Evolutionary conservation across 2,888 invertebrate genomes (phyloP).

Genomic region (Aricia artaxerxes): DNA sequence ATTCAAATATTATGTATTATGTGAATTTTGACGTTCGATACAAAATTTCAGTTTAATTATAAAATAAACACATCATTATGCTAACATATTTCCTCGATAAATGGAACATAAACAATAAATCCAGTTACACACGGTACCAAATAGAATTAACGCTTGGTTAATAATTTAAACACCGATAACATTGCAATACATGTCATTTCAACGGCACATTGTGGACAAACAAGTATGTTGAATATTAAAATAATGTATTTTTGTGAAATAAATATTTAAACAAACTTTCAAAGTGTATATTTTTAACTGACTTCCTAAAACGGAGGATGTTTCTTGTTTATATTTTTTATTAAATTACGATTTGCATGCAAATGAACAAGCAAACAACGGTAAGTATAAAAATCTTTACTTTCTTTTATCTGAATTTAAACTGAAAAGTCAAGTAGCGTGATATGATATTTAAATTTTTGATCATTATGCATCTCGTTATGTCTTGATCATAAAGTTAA

Average conservation of each 20-base stretch:
- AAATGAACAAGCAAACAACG: no score
- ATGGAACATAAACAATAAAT: constrained; percentile 16
- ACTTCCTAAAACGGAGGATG: not conserved
- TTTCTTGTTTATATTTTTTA: no score
- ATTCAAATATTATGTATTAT: not conserved
- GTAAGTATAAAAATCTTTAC: no score
- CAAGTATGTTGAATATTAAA: constrained; percentile 13
- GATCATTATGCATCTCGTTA: no score
- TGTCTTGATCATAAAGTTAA: no score
- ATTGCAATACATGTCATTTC: constrained; percentile 17
- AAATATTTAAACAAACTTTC: not conserved
- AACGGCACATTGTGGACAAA: constrained; percentile 14
- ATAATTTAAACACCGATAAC: constrained; percentile 21
- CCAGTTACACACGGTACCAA: not conserved
- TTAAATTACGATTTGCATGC: no score
- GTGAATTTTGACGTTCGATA: not conserved
- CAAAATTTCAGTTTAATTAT: not conserved
- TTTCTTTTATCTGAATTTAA: no score
- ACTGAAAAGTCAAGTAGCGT: no score
- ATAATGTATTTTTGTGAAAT: not conserved
- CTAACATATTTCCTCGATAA: not conserved
- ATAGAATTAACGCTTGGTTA: constrained; percentile 1
- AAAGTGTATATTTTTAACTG: not conserved
- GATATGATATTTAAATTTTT: no score
- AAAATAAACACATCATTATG: constrained; percentile 5